Evolutionary conservation across 2,888 invertebrate species (phyloP).

Genomic region (Platynereis dumerilii): DNA sequence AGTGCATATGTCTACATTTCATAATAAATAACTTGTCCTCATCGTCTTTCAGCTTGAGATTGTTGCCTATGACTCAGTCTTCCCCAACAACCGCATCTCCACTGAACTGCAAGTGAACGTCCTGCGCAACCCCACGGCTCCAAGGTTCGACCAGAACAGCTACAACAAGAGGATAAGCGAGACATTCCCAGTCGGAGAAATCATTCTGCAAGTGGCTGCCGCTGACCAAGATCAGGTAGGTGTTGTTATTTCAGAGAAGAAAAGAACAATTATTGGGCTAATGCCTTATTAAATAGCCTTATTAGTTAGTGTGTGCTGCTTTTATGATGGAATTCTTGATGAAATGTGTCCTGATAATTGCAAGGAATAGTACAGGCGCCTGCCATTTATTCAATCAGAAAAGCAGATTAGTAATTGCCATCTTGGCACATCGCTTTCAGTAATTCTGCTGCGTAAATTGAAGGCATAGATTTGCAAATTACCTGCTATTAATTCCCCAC

Average conservation of each 20-base stretch:
- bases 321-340: neutral
- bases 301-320: no score
- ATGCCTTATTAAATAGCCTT: no score
- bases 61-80: constrained; percentile 44
- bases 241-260: neutral
- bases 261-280: neutral
- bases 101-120: constrained; percentile 48
- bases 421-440: no score
- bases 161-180: constrained; percentile 42
- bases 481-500: no score
- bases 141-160: constrained; percentile 53
- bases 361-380: no score
- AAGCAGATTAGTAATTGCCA: no score
- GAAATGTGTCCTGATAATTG: neutral
- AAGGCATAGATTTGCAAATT: no score
- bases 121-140: constrained; percentile 46
- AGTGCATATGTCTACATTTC: no score
- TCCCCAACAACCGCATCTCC: constrained; percentile 36
- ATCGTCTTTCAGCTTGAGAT: constrained; percentile 43
- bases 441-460: no score
- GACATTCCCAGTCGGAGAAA: constrained; percentile 61
- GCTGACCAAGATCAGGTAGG: constrained; percentile 83
- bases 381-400: no score
- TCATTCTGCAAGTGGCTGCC: constrained; percentile 77
- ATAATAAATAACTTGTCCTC: no score